phyloP scores from a whole-genome alignment of 92 coral and sea anemone species.

The Porites divaricata region DNA sequence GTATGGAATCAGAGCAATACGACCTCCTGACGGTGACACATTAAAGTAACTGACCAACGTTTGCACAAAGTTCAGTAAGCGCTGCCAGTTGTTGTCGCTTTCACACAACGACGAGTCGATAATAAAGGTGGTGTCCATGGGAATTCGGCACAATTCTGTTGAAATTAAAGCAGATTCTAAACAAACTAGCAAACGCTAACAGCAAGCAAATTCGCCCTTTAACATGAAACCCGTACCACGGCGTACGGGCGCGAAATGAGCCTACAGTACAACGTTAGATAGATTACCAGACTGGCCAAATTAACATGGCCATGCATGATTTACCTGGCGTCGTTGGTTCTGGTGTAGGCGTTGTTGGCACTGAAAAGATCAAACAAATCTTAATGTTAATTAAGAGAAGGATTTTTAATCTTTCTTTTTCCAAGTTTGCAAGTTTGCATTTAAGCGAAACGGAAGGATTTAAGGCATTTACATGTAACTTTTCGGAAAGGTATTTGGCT shows the following conservation, averaged over 20 bases:
- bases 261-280: neutral
- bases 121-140: slow-evolving; percentile 80
- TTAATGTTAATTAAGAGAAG: neutral
- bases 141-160: slow-evolving; percentile 52
- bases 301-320: neutral
- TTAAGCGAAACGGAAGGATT: no score
- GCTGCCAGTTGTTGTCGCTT: slow-evolving; percentile 70
- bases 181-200: neutral
- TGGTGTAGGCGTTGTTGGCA: neutral
- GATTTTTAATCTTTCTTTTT: neutral
- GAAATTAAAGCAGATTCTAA: neutral
- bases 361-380: neutral
- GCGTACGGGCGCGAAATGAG: neutral
- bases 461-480: no score
- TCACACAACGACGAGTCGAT: slow-evolving; percentile 80
- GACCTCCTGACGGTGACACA: slow-evolving; percentile 68
- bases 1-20: slow-evolving; percentile 60
- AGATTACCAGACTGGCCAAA: neutral
- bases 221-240: neutral
- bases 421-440: neutral
- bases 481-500: no score
- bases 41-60: slow-evolving; percentile 58
- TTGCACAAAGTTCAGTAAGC: slow-evolving; percentile 68
- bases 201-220: neutral
- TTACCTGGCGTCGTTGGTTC: neutral